Base-by-base conservation (phyloP, 2,797 vertebrate species). In the Setipinna tenuifilis region DNA sequence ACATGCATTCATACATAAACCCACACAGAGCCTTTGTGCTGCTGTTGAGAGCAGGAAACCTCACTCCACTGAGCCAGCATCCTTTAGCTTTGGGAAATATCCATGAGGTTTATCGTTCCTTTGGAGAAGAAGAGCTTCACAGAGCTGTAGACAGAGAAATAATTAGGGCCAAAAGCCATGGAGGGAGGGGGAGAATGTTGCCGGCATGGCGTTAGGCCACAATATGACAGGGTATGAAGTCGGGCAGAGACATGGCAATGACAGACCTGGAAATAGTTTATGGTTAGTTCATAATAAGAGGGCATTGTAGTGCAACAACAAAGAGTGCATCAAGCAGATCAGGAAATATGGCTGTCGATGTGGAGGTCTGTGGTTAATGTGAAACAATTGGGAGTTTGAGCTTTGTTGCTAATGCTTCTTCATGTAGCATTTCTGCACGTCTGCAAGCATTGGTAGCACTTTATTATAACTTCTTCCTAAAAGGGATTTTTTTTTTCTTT, bases 11-110 rank as follows among this genome's bases (percentile, higher is more conserved):
- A 78, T 21, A 10, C 71, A 41, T 28, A 44, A 78, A 78, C 31
- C 71, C 71, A 78, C 71, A 78, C 41, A 78, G 35, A 78, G 71
- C 35, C 71, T 78, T 78, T 78, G 68, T 75, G 68, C 17, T 75
- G 71, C 35, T 78, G 71, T 44, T 78, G 71, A 41, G 35, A 78
- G 71, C 17, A 11, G 35, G 71, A 78, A 78, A 78, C 16, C 71
- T 44, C 71, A 44, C 31, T 78, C 71, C 31, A 41, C 71, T 41
- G 31, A 78, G 35, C 35, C 71, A 41, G 71, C 71, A 78, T 78
- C 71, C 41, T 78, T 78, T 44, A 41, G 41, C 71, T 78, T 78
- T 78, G 16, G 31, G 35, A 21, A 44, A 78, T 44, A 44, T 21
- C 9, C 17, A 78, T 21, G 19, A 41, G 71, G 71, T 78, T 44